Conservation (phyloP, 2,888 invertebrate genomes). For the Pseudococcus longispinus region DNA sequence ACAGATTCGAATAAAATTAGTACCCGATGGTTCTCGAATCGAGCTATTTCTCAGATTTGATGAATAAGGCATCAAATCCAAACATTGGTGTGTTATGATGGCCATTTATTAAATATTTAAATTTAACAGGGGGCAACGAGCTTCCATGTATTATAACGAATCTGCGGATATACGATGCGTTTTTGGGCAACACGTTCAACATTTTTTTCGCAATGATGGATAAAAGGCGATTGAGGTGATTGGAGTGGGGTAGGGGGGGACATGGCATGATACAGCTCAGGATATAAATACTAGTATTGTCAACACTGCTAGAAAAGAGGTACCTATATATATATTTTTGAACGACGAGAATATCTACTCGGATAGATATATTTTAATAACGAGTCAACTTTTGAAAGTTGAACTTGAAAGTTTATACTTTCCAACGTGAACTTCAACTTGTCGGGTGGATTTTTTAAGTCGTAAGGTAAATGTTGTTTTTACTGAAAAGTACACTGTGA, state of each 20-base stretch:
- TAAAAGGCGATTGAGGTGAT: neutral
- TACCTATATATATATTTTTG: no score
- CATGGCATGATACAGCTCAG: neutral
- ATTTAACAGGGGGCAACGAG: neutral
- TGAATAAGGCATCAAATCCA: neutral
- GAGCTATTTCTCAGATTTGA: no score
- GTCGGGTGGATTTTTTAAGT: no score
- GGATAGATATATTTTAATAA: no score
- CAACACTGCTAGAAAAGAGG: no score
- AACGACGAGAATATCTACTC: no score
- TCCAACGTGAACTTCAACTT: no score
- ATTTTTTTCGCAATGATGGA: neutral
- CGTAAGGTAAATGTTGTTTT: no score
- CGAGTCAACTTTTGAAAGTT: no score
- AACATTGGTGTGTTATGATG: neutral
- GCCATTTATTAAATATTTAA: neutral
- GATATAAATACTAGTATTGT: no score
- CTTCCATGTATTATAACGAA: neutral
- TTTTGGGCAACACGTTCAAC: neutral
- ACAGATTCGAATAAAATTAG: neutral
- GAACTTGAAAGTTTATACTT: no score
- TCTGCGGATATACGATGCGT: neutral
- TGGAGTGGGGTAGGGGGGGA: neutral
- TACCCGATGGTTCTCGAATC: neutral
- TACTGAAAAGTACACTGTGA: no score